These are phyloP conservation scores for Chrysomela aeneicollis DNA, from an alignment of 2,888 invertebrate genomes.

Conservation along the genomic window DNA sequence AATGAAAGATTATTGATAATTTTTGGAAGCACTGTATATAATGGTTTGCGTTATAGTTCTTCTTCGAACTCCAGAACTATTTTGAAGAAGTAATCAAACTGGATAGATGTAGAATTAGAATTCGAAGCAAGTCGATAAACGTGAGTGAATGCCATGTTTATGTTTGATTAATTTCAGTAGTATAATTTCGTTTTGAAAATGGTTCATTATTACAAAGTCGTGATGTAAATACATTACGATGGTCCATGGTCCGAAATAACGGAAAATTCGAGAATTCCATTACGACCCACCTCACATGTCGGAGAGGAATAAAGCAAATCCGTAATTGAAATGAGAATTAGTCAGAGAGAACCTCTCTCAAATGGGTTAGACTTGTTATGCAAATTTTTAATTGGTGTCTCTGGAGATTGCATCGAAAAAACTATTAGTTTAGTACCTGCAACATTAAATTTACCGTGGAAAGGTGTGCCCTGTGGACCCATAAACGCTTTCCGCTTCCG, in stretches of 20 bases:
- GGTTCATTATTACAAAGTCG: no score
- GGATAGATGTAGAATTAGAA: no score
- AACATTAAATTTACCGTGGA: constrained; percentile 40
- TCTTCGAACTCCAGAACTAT: no score
- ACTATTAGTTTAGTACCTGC: constrained; percentile 22
- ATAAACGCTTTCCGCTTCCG: constrained; percentile 39
- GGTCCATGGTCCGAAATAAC: background rate
- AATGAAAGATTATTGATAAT: no score
- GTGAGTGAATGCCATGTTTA: no score
- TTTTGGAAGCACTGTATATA: no score
- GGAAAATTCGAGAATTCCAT: background rate
- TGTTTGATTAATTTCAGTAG: no score
- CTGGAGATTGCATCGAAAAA: constrained; percentile 26
- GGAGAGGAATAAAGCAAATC: background rate
- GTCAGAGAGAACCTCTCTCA: constrained; percentile 10
- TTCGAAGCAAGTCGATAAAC: no score
- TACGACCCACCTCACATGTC: background rate
- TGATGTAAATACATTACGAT: background rate
- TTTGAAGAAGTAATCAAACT: no score
- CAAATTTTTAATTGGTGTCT: constrained; percentile 34
- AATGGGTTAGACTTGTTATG: constrained; percentile 41
- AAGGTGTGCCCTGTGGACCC: constrained; percentile 38
- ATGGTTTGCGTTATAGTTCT: no score
- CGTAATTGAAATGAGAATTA: background rate
- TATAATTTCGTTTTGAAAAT: no score